Percentiles rank a stretch among this genome's conserved stretches.
These are phyloP conservation scores for Polydrusus tereticollis DNA, from an alignment of 2,888 invertebrate genomes.

Conservation along the genomic window DNA sequence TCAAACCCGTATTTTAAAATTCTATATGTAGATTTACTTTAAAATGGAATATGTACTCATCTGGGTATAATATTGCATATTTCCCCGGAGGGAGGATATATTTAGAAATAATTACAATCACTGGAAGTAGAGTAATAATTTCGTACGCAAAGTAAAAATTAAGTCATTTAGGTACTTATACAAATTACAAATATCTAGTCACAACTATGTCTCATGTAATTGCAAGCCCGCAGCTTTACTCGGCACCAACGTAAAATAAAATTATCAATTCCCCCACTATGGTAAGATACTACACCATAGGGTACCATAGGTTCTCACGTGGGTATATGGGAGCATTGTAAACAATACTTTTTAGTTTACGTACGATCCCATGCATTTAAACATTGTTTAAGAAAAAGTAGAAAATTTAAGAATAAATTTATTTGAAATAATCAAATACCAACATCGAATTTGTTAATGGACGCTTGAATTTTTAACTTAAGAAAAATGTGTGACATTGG, in stretches of 20 bases:
- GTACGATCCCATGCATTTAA: constrained; percentile 55
- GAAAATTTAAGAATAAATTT: background rate
- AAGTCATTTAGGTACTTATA: too few species aligned
- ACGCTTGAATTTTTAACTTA: too few species aligned
- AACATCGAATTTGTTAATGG: background rate
- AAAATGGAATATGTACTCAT: too few species aligned
- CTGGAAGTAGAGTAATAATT: too few species aligned
- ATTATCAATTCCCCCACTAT: constrained; percentile 27
- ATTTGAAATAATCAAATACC: background rate
- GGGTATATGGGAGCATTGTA: constrained; percentile 58
- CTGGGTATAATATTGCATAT: too few species aligned
- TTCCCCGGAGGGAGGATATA: too few species aligned
- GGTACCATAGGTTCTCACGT: constrained; percentile 58
- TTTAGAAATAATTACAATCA: too few species aligned
- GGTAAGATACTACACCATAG: constrained; percentile 29
- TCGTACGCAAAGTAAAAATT: too few species aligned
- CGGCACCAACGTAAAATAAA: background rate
- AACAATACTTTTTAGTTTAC: constrained; percentile 58
- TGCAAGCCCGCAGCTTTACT: constrained; percentile 18
- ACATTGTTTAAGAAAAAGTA: constrained; percentile 47
- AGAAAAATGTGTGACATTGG: constrained; percentile 63
- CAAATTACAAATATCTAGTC: constrained; percentile 10
- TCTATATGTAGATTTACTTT: too few species aligned
- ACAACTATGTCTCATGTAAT: background rate
- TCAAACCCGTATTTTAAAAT: too few species aligned